These are phyloP conservation scores for Sinosuthora webbiana DNA, from an alignment of 2,113 vertebrate species.

Conservation along the genomic window DNA sequence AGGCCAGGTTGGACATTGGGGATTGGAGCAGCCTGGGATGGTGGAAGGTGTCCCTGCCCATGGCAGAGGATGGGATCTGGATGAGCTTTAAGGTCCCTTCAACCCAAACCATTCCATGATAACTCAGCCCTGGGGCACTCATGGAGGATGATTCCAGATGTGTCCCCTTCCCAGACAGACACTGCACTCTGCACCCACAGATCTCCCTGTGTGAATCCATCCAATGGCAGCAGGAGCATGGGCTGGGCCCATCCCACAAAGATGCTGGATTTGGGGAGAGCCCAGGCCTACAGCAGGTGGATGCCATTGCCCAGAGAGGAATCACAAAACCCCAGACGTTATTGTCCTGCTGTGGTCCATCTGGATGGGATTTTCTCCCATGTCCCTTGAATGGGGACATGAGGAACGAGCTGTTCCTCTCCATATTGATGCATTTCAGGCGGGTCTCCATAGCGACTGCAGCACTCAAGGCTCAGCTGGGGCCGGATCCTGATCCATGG, in stretches of 20 bases:
- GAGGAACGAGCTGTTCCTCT: slow-evolving; percentile 31
- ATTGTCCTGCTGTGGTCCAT: not conserved
- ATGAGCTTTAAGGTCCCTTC: fast-evolving
- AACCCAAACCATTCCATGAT: not conserved
- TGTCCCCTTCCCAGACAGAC: not conserved
- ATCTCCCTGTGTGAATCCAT: not conserved
- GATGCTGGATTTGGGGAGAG: not conserved
- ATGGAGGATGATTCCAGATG: not conserved
- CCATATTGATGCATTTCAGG: not conserved
- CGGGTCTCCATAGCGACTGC: slow-evolving; percentile 22
- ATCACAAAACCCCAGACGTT: not conserved
- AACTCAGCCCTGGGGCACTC: not conserved
- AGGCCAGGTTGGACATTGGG: fast-evolving
- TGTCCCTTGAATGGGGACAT: not conserved
- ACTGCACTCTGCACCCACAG: not conserved
- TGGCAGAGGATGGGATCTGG: fast-evolving
- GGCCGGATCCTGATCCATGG: not conserved
- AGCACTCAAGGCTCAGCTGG: fast-evolving
- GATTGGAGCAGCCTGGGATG: fast-evolving
- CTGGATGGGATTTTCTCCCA: not conserved
- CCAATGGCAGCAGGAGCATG: not conserved
- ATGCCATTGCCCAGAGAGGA: not conserved
- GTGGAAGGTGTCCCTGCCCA: not conserved
- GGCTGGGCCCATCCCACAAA: not conserved
- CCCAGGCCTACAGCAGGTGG: not conserved